phyloP scores from a whole-genome alignment of 2,113 vertebrate genomes.

The Engystomops pustulosus region DNA sequence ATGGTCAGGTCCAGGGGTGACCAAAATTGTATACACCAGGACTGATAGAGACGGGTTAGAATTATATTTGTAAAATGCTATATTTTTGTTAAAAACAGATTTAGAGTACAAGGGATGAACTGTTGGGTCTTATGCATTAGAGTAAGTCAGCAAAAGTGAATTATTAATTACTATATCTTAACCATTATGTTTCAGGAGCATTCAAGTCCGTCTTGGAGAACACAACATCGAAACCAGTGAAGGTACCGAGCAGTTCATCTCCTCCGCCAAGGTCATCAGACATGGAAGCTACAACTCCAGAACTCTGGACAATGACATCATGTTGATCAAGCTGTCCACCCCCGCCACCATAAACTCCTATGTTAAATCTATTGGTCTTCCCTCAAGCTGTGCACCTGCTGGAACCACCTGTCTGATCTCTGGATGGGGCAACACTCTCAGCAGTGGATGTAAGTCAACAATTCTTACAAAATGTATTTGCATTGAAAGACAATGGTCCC shows the following conservation, averaged over 20 bases:
- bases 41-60: too few species aligned
- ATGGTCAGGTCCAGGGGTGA: too few species aligned
- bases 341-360: slow-evolving; percentile 70
- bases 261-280: slow-evolving; percentile 68
- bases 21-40: too few species aligned
- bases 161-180: background rate
- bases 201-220: slow-evolving; percentile 67
- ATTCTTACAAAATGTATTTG: too few species aligned
- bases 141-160: background rate
- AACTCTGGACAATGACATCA: slow-evolving; percentile 77
- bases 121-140: background rate
- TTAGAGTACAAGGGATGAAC: too few species aligned
- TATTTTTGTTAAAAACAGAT: too few species aligned
- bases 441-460: slow-evolving; percentile 64
- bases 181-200: slow-evolving; percentile 15
- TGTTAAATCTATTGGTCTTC: slow-evolving; percentile 71
- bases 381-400: slow-evolving; percentile 69
- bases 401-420: slow-evolving; percentile 73
- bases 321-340: slow-evolving; percentile 59
- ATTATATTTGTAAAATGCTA: too few species aligned
- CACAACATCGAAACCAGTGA: slow-evolving; percentile 64
- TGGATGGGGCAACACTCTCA: slow-evolving; percentile 77
- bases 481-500: too few species aligned
- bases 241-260: slow-evolving; percentile 78
- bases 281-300: slow-evolving; percentile 67